These are phyloP conservation scores for Stratiolaelaps scimitus DNA, from an alignment of 1,140 invertebrate genomes.

Conservation along the genomic window DNA sequence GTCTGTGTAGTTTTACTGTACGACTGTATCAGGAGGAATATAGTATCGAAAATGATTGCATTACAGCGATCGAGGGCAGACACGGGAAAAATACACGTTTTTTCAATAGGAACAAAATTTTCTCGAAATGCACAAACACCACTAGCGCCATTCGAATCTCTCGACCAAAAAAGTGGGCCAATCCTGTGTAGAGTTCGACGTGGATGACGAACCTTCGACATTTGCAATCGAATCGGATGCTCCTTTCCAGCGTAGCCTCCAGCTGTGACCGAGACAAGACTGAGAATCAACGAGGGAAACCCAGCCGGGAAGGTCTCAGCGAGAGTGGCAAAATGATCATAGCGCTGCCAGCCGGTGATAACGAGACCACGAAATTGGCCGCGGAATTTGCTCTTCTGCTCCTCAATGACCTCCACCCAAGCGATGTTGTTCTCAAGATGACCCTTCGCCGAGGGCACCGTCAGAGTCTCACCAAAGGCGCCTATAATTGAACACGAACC, in stretches of 20 bases:
- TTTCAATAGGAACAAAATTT: too few relatives aligned
- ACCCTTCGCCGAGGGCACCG: constrained; percentile 49
- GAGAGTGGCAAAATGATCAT: constrained; percentile 80
- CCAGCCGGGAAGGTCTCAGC: constrained; percentile 64
- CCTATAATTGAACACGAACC: constrained; percentile 35
- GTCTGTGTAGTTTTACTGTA: too few relatives aligned
- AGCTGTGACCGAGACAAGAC: constrained; percentile 8
- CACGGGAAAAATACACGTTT: too few relatives aligned
- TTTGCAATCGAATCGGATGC: not conserved
- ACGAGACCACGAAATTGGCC: constrained; percentile 48
- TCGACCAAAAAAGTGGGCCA: too few relatives aligned
- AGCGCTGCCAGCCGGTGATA: constrained; percentile 61
- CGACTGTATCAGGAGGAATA: too few relatives aligned
- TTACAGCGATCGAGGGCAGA: too few relatives aligned
- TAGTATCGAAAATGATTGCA: too few relatives aligned
- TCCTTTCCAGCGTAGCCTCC: constrained; percentile 7
- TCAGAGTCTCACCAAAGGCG: constrained; percentile 61
- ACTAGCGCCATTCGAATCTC: too few relatives aligned
- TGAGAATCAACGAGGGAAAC: constrained; percentile 20
- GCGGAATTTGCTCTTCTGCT: constrained; percentile 47
- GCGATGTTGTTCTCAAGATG: constrained; percentile 58
- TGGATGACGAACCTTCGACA: constrained; percentile 4
- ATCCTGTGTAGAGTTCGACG: too few relatives aligned
- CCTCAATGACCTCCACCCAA: constrained; percentile 55
- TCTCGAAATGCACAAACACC: too few relatives aligned